Percentiles rank a stretch among this genome's conserved stretches.
Conservation (phyloP, 2,888 invertebrate genomes). For the Kryphioiulus occultus region DNA sequence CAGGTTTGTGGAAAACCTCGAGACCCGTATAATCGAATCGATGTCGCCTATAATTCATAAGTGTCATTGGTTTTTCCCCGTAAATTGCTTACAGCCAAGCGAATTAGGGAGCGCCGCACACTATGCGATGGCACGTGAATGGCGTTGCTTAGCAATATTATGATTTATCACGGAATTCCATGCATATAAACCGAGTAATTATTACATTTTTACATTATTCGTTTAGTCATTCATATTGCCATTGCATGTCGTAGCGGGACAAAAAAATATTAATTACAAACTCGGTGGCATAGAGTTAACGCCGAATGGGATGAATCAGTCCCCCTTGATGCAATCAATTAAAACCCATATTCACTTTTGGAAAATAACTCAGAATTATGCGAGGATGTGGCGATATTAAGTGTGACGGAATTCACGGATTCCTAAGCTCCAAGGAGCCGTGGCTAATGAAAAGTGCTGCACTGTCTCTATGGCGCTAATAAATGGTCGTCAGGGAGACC, state of each 20-base stretch:
- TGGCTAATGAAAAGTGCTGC: background rate
- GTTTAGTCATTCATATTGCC: conserved; percentile 27
- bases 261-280: conserved; percentile 33
- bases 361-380: conserved; percentile 32
- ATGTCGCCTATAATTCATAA: conserved; percentile 13
- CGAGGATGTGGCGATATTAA: conserved; percentile 30
- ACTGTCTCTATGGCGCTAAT: conserved; percentile 22
- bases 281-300: background rate
- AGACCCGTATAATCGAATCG: background rate
- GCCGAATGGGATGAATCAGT: background rate
- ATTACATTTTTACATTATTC: conserved; percentile 33
- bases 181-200: conserved; percentile 27
- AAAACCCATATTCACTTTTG: background rate
- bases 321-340: conserved; percentile 24
- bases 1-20: background rate
- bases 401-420: conserved; percentile 4
- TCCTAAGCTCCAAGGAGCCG: conserved; percentile 22
- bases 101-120: background rate
- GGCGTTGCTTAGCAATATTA: conserved; percentile 31
- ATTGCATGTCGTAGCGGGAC: background rate
- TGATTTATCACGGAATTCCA: conserved; percentile 32
- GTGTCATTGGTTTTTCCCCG: background rate
- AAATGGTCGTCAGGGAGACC: conserved; percentile 29
- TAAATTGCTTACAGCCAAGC: conserved; percentile 4
- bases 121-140: background rate